Evolutionary conservation across 2,888 invertebrate species (phyloP), one percentile per base, ranked within the genome.

Genomic region (Drosophila bunnanda): DNA sequence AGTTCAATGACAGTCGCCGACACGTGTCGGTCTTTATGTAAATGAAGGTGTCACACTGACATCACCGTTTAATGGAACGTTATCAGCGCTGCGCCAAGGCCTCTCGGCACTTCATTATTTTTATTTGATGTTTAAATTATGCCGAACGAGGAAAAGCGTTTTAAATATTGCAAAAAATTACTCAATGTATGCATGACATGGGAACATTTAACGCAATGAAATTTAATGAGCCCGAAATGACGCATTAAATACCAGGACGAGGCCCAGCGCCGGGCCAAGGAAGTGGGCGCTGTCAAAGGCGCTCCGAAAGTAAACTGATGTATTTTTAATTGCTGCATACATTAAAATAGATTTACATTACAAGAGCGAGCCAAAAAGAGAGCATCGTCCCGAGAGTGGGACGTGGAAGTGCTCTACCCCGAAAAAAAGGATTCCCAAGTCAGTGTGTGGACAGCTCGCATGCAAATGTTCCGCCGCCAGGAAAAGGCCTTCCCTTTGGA

Each of bases 311-410:
- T 44, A 59, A 81, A 67, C 67, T 80, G 75, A 86, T 88, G 81
- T 83, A 73, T 87, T 88, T 88, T 86, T 88, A 88, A 88, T 88
- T 85, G 79, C 76, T 83, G 87, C 79, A 88, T 88, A 83, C 56
- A 85, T 85, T 88, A 85, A 76, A 80, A 86, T 88, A 88, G 79
- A 84, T 88, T 83, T 88, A 75, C 75, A 80, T 84, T 74, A 79
- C 58, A 48, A 54, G 52, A 59, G 60, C n/a, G 38, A 15, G 39
- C n/a, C 22, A 36, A 62, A 59, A 68, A 44, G 44, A 57, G 44
- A 62, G 74, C 65, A 36, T 7, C 25, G 15, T 10, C 13, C 8
- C n/a, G 15, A 10, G 9, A 13, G 12, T 10, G 30, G 30, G 38
- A 3, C 15, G 20, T 7, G 30, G 38, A 22, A 56, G n/a, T 13